Base-by-base conservation (phyloP, 2,113 vertebrate genomes). In the Galbula dea region DNA sequence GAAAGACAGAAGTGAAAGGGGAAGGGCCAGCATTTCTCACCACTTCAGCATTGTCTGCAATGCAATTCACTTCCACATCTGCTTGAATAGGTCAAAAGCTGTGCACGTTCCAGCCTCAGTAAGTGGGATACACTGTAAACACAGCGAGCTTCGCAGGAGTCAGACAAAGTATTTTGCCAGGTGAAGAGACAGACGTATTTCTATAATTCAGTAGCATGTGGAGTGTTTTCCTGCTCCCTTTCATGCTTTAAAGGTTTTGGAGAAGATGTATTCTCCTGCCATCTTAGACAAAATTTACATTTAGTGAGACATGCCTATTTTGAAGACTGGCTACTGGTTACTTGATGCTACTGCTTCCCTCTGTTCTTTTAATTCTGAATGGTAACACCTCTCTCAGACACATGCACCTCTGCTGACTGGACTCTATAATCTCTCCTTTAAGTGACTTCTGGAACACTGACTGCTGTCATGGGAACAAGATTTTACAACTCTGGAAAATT, bases 401-500 rank as follows among this genome's bases (percentile, higher is more conserved):
- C 8, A 8, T 36, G 8, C 36, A 46, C 37, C 62, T 94, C 54
- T 91, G 39, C 87, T 96, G 59, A 90, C 52, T 30, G 27, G 19
- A 18, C 86, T 81, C 8, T 93, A 27, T 71, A 67, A 86, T 84
- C 91, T 97, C 76, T 91, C 82, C 37, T 89, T 58, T 94, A 30
- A 99, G 99, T 94, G 93, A 98, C 99, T 23, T 99, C 99, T 52
- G 99, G 99, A 93, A 97, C 98, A 36, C 95, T 99, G 92, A 95
- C 98, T 67, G 98, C 97, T 2, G 32, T 99, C 69, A 99, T 99
- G 99, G 99, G 98, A 86, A 98, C 98, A 97, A 98, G 99, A 96
- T 99, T 99, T 97, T 99, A 99, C 81, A 97, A 97, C 93, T 99
- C 99, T 24, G 98, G 98, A 88, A 99, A 99, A 96, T 97, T 99